These are phyloP conservation scores for Melolontha melolontha DNA, from an alignment of 2,888 invertebrate species.

Conservation along the genomic window DNA sequence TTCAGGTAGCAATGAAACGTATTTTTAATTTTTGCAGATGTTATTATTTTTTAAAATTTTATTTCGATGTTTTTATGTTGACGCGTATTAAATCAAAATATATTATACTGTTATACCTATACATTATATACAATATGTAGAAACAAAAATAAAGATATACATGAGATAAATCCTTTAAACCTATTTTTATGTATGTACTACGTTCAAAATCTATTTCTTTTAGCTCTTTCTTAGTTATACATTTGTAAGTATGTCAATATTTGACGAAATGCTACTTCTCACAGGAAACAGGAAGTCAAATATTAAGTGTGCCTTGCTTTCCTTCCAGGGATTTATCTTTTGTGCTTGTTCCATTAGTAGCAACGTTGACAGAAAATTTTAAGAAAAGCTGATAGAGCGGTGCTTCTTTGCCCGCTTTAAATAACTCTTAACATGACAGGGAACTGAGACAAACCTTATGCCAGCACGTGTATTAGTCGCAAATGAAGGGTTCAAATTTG, in stretches of 20 bases:
- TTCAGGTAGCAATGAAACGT: too few species aligned
- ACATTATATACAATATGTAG: too few species aligned
- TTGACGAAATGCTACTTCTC: background rate
- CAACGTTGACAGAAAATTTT: slow-evolving; percentile 34
- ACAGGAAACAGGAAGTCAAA: slow-evolving; percentile 17
- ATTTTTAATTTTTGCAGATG: too few species aligned
- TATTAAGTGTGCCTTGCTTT: slow-evolving; percentile 4
- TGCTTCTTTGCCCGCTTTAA: slow-evolving; percentile 20
- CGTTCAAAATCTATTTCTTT: too few species aligned
- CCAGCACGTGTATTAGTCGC: slow-evolving; percentile 16
- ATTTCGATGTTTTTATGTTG: too few species aligned
- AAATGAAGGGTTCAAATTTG: slow-evolving; percentile 18
- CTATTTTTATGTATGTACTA: too few species aligned
- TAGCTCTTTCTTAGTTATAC: too few species aligned
- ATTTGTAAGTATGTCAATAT: background rate
- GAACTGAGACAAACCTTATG: slow-evolving; percentile 25
- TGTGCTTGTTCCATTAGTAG: slow-evolving; percentile 28
- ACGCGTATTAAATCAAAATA: too few species aligned
- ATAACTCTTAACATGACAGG: slow-evolving; percentile 28
- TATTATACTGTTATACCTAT: too few species aligned
- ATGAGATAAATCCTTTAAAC: too few species aligned
- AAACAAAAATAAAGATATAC: too few species aligned
- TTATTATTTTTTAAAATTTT: too few species aligned
- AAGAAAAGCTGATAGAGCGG: slow-evolving; percentile 29
- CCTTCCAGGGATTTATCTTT: slow-evolving; percentile 30